A percentile compares a stretch with the other conserved stretches of the same genome.
Conservation (phyloP, 2,797 vertebrate species). For the Poecilia velifera region DNA sequence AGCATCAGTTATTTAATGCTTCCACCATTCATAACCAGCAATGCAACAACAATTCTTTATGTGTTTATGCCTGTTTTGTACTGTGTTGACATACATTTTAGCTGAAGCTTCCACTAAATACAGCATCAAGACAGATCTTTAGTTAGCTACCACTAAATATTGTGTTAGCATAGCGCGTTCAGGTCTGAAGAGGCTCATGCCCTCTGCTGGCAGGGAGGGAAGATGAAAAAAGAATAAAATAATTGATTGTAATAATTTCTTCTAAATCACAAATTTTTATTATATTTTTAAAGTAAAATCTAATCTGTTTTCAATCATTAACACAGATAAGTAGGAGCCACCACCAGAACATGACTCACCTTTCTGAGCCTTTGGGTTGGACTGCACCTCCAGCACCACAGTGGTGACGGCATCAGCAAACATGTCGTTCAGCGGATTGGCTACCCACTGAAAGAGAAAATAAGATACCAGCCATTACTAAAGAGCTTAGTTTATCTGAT, state of each 20-base stretch:
- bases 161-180: background rate
- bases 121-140: too few species aligned
- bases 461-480: background rate
- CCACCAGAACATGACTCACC: constrained; percentile 66
- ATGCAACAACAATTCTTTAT: background rate
- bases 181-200: too few species aligned
- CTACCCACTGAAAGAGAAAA: constrained; percentile 84
- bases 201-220: too few species aligned
- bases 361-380: constrained; percentile 93
- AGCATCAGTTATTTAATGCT: background rate
- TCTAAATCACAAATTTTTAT: too few species aligned
- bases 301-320: too few species aligned
- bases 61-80: background rate
- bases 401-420: constrained; percentile 92
- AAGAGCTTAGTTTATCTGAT: background rate
- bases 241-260: too few species aligned
- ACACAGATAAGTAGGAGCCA: background rate
- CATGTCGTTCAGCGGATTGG: constrained; percentile 94
- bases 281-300: too few species aligned
- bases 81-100: background rate
- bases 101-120: too few species aligned
- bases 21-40: background rate
- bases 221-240: too few species aligned
- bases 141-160: too few species aligned
- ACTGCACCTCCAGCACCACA: constrained; percentile 91